Conservation (phyloP, 2,888 invertebrate species). For the Spodoptera exigua region DNA sequence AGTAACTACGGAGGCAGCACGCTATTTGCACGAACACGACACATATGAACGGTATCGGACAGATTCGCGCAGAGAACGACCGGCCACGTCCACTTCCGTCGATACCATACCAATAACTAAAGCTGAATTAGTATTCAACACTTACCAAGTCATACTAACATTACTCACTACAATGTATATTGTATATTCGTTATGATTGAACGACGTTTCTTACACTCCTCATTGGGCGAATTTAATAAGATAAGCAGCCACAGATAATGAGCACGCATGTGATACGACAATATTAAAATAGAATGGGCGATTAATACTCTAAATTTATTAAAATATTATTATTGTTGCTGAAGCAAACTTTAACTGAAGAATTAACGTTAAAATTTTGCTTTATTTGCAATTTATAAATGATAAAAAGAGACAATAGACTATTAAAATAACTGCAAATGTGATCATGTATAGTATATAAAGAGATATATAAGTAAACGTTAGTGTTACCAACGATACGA, state of each 20-base stretch:
- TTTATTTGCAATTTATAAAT: too few relatives aligned
- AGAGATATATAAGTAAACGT: conserved; percentile 8
- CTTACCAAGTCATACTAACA: conserved; percentile 49
- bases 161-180: conserved; percentile 38
- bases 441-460: neutral
- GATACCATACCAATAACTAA: conserved; percentile 79
- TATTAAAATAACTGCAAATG: neutral
- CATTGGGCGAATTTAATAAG: conserved; percentile 37
- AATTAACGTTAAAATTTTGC: too few relatives aligned
- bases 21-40: conserved; percentile 74
- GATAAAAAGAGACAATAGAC: too few relatives aligned
- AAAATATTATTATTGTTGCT: conserved; percentile 2
- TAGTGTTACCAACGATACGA: conserved; percentile 6
- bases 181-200: conserved; percentile 36
- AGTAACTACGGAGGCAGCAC: conserved; percentile 69
- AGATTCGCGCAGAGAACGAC: conserved; percentile 62
- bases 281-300: conserved; percentile 34
- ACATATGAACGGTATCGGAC: conserved; percentile 68
- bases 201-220: conserved; percentile 32
- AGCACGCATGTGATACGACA: conserved; percentile 48
- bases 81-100: conserved; percentile 78
- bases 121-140: conserved; percentile 60
- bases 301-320: conserved; percentile 33
- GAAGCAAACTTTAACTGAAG: neutral
- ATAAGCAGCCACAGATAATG: conserved; percentile 53